Evolutionary conservation across 2,888 invertebrate genomes (phyloP), one percentile per base, ranked within the genome.

Genomic region (Drosophila gaucha): DNA sequence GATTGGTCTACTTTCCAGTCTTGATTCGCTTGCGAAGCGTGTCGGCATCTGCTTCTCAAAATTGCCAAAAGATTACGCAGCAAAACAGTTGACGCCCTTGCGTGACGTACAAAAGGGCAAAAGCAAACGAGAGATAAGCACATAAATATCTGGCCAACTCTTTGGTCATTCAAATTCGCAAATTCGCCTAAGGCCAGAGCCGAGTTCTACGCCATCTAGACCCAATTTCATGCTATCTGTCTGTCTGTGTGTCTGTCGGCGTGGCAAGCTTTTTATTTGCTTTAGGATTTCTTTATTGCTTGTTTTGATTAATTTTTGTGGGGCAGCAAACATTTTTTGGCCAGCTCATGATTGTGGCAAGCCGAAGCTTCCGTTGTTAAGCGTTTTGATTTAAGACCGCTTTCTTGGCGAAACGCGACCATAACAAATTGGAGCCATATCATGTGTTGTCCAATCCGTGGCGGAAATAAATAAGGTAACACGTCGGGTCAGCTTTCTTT

Each of bases 251-350:
- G 47, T 71, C 70, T 74, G 46, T 55, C 52, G 66, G 63, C 72
- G 50, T 67, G 66, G 82, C 76, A 52, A 70, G 64, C 77, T 80
- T 77, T 80, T 86, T 85, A 76, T 85, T 85, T 80, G 79, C 76
- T 86, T 78, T 74, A 52, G 69, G 65, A 85, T 77, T 78, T 87
- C 86, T 83, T 87, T 78, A 82, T 79, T 75, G 87, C 82, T 74
- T 73, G 66, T 85, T 86, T 77, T 83, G 78, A 74, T 84, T 84
- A 76, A 74, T 71, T 75, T 77, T 80, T 68, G 50, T 72, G 62
- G 55, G 44, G 56, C 70, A 74, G 46, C 73, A 73, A 70, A 54
- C 20, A 64, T 6, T 26, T 43, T 18, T 51, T 43, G 39, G 31
- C 31, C 14, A 39, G 33, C 52, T 51, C 51, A 35, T 43, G 60